phyloP scores from a whole-genome alignment of 1,140 invertebrate genomes.

The Meloidogyne exigua region DNA sequence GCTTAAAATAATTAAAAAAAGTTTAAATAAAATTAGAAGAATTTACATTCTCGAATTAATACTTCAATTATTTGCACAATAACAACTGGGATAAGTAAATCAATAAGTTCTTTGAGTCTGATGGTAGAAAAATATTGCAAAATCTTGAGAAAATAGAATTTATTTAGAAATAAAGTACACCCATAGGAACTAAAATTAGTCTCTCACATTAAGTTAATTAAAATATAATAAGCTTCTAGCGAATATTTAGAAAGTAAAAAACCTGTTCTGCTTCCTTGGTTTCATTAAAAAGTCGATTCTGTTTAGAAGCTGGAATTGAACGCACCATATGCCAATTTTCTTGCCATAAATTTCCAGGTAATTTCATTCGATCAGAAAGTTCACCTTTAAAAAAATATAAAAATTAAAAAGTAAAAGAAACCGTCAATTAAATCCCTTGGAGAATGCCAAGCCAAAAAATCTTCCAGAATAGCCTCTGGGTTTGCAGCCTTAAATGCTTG shows the following conservation, averaged over 20 bases:
- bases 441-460: slow-evolving; percentile 97
- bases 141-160: slow-evolving; percentile 32
- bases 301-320: slow-evolving; percentile 80
- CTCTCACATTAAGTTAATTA: too few species aligned
- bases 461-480: slow-evolving; percentile 82
- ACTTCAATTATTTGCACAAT: slow-evolving; percentile 29
- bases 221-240: too few species aligned
- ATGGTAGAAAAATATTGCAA: slow-evolving; percentile 44
- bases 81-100: slow-evolving; percentile 47
- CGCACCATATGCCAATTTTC: slow-evolving; percentile 80
- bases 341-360: slow-evolving; percentile 80
- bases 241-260: background rate
- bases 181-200: too few species aligned
- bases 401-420: background rate
- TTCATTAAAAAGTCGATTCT: slow-evolving; percentile 90
- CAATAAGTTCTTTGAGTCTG: slow-evolving; percentile 40
- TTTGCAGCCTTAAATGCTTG: slow-evolving; percentile 92
- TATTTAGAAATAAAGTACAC: too few species aligned
- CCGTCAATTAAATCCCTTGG: slow-evolving; percentile 77
- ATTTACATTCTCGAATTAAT: slow-evolving; percentile 35
- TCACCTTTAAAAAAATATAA: slow-evolving; percentile 71
- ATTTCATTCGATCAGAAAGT: slow-evolving; percentile 71
- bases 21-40: background rate
- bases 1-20: slow-evolving; percentile 6
- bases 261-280: slow-evolving; percentile 86